A percentile compares a stretch with the other conserved stretches of the same genome.
Evolutionary conservation across 2,797 vertebrate species (phyloP).

Genomic region (Xyrichtys novacula): DNA sequence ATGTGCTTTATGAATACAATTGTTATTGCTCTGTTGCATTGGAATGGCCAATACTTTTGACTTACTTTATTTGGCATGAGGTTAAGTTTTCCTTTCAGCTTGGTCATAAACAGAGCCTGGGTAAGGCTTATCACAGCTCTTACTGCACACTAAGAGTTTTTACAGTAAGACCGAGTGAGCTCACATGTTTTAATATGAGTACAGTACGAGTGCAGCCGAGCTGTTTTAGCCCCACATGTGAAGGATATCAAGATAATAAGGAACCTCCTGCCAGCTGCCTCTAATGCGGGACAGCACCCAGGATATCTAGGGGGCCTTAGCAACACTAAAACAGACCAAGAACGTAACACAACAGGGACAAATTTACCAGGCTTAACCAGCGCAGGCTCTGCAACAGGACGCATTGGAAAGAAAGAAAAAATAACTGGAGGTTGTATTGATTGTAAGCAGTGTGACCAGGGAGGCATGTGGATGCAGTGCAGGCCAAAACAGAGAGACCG

Average conservation of each 20-base stretch:
- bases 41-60: constrained; percentile 32
- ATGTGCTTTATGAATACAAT: too few species aligned
- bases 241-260: constrained; percentile 21
- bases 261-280: constrained; percentile 26
- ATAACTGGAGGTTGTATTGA: not conserved
- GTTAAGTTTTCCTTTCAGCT: constrained; percentile 46
- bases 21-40: too few species aligned
- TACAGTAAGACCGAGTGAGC: constrained; percentile 26
- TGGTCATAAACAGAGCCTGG: constrained; percentile 25
- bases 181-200: constrained; percentile 27
- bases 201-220: constrained; percentile 15
- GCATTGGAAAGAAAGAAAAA: not conserved
- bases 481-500: constrained; percentile 9
- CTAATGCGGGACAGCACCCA: constrained; percentile 3
- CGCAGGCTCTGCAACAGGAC: not conserved
- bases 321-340: constrained; percentile 2
- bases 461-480: constrained; percentile 18
- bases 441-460: not conserved
- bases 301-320: constrained; percentile 8
- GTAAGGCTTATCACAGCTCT: constrained; percentile 3
- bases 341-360: constrained; percentile 10
- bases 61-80: constrained; percentile 30
- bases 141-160: constrained; percentile 31
- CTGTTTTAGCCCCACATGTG: constrained; percentile 5
- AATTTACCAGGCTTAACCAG: not conserved